Base-by-base conservation (phyloP, 2,888 invertebrate species). In the Scaptomyza reducta region DNA sequence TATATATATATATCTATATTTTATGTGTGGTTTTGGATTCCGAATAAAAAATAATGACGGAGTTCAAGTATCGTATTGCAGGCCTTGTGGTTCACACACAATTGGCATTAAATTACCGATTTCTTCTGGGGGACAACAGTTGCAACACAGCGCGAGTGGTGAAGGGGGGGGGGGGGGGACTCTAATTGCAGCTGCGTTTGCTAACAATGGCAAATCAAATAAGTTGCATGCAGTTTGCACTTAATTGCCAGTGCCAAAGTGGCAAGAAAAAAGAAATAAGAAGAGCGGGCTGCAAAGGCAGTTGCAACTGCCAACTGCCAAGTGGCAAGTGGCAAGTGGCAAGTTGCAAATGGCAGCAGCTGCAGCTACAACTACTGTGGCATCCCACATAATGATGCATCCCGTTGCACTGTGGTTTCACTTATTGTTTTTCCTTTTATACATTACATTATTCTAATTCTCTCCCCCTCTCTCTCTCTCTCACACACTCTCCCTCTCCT, bases 231-330 rank as follows among this genome's bases (percentile, higher is more conserved):
- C 82, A 70, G 70, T 62, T 77, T 66, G 75, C 60, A 81, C 78
- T 84, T 88, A 82, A 82, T 82, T 82, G 89, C 74, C 74, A 77
- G 85, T 83, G 87, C 81, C 87, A 82, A 88, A 88, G 82, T 77
- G 85, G 67, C 85, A 74, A 75, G 64, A 69, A 88, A 65, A 59
- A n/a, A n/a, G n/a, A n/a, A n/a, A n/a, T n/a, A n/a, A n/a, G n/a
- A n/a, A n/a, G n/a, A n/a, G n/a, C n/a, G n/a, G n/a, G n/a, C n/a
- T n/a, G n/a, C n/a, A n/a, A 33, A 14, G 45, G 60, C 77, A 54
- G 49, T 45, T 61, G 61, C 69, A 47, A 40, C 44, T 62, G 68
- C 59, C 69, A 47, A 40, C 44, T 62, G 68, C 59, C 71, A 72
- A 69, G 69, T 71, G 65, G 18, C 47, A 49, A 22, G n/a, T 22